phyloP scores from a whole-genome alignment of 2,797 vertebrate species.

The Acanthiza pusilla region DNA sequence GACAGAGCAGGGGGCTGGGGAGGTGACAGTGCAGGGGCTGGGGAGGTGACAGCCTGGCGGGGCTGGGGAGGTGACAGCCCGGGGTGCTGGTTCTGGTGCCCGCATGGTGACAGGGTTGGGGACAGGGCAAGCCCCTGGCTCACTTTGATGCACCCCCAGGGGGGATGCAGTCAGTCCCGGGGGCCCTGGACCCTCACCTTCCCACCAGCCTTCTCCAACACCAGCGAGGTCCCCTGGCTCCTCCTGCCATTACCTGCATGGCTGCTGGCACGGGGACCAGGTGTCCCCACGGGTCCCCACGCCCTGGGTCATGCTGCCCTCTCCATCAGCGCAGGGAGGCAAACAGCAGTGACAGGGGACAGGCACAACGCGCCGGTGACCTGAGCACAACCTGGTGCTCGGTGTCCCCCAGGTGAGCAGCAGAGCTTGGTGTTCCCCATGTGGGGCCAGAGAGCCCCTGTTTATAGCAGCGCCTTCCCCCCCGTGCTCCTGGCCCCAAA shows the following conservation, averaged over 20 bases:
- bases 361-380: background rate
- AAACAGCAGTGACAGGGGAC: background rate
- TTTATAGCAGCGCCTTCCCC: constrained; percentile 43
- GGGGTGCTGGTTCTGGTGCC: background rate
- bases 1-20: background rate
- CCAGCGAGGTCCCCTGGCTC: background rate
- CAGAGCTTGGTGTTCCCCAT: constrained; percentile 66
- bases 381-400: background rate
- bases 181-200: background rate
- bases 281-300: background rate
- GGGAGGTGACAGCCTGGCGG: background rate
- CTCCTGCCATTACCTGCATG: constrained; percentile 1
- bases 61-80: background rate
- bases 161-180: background rate
- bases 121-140: background rate
- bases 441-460: constrained; percentile 28
- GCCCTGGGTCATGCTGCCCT: constrained; percentile 53
- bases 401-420: constrained; percentile 36
- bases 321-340: background rate
- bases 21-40: rapidly evolving
- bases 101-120: rapidly evolving
- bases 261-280: background rate
- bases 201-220: background rate
- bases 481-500: background rate
- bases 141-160: rapidly evolving